phyloP scores from a whole-genome alignment of 2,797 vertebrate species.

The Melopsittacus undulatus region DNA sequence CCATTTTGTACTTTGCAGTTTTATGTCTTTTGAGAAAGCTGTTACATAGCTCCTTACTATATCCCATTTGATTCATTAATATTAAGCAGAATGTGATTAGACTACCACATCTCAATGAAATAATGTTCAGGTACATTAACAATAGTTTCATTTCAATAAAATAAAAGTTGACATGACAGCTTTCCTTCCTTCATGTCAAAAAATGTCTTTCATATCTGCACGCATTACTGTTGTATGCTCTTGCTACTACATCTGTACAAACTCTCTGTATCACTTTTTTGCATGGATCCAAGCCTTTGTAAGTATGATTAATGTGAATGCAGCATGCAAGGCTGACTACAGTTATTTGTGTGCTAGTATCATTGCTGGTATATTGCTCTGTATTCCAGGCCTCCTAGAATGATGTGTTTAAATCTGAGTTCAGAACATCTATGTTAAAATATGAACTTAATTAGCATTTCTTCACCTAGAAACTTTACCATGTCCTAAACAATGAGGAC shows the following conservation, averaged over 20 bases:
- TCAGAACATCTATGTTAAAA: background rate
- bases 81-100: constrained; percentile 48
- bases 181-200: background rate
- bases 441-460: background rate
- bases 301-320: constrained; percentile 10
- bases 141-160: constrained; percentile 42
- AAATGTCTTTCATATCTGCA: background rate
- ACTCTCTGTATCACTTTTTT: background rate
- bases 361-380: background rate
- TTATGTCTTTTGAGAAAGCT: constrained; percentile 9
- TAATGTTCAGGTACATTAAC: constrained; percentile 46
- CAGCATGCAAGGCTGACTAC: background rate
- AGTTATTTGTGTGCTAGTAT: background rate
- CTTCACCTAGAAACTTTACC: background rate
- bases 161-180: constrained; percentile 25
- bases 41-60: background rate
- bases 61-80: constrained; percentile 57
- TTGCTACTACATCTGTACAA: background rate
- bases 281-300: background rate
- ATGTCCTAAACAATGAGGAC: background rate
- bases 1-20: background rate
- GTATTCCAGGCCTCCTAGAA: background rate
- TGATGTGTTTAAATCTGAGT: background rate
- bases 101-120: constrained; percentile 43
- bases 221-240: background rate